phyloP scores from a whole-genome alignment of 1,140 invertebrate genomes.

The Eueides isabella region DNA sequence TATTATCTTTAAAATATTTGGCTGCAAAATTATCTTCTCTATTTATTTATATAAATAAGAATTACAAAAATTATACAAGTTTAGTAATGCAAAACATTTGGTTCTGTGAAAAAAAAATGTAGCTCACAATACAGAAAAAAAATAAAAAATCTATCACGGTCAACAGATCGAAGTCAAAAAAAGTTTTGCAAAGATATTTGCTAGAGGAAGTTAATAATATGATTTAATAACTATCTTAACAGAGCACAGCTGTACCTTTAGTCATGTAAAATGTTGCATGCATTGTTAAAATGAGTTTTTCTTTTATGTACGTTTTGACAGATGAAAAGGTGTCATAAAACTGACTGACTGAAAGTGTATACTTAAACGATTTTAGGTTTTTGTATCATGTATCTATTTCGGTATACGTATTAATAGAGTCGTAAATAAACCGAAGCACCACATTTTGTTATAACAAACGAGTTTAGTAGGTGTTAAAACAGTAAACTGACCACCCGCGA shows the following conservation, averaged over 20 bases:
- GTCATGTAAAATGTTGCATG: slow-evolving; percentile 4
- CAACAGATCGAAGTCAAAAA: background rate
- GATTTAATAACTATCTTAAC: slow-evolving; percentile 4
- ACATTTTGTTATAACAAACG: slow-evolving; percentile 34
- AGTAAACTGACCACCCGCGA: slow-evolving; percentile 25
- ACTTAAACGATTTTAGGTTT: slow-evolving; percentile 11
- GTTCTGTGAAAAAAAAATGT: too few relatives aligned
- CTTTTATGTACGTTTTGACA: slow-evolving; percentile 15
- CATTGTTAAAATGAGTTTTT: slow-evolving; percentile 9
- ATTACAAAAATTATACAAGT: too few relatives aligned
- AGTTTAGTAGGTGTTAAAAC: slow-evolving; percentile 23
- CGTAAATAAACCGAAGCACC: slow-evolving; percentile 23
- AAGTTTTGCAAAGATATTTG: too few relatives aligned
- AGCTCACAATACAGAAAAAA: too few relatives aligned
- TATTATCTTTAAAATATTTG: background rate
- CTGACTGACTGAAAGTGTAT: slow-evolving; percentile 18
- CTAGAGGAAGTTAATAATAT: background rate
- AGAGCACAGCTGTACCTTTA: background rate
- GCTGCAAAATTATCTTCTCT: background rate
- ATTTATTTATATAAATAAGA: background rate
- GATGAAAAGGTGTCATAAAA: slow-evolving; percentile 28
- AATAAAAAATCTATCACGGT: too few relatives aligned
- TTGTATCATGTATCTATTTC: slow-evolving; percentile 13
- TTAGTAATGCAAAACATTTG: too few relatives aligned
- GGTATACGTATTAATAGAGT: slow-evolving; percentile 24